phyloP scores from a whole-genome alignment of 2,888 invertebrate genomes.

The Diaperis boleti region DNA sequence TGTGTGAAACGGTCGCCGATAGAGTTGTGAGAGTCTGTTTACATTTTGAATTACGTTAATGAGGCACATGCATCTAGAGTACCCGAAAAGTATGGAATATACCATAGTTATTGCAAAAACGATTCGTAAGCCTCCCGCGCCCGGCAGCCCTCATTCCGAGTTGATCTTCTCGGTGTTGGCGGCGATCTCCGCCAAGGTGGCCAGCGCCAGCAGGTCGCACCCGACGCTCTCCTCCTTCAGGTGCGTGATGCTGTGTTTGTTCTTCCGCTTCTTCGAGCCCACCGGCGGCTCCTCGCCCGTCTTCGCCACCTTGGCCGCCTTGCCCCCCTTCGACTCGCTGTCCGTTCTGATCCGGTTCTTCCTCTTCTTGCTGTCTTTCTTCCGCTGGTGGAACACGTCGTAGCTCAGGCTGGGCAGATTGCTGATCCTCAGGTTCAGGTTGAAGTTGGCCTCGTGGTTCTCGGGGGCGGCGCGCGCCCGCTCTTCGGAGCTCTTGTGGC shows the following conservation, averaged over 20 bases:
- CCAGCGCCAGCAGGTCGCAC: constrained; percentile 69
- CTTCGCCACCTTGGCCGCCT: constrained; percentile 49
- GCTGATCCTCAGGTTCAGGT: constrained; percentile 88
- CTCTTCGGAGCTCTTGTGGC: constrained; percentile 27
- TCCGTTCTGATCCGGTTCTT: constrained; percentile 69
- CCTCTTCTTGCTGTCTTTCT: constrained; percentile 84
- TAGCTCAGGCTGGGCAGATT: constrained; percentile 86
- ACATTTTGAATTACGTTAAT: constrained; percentile 37
- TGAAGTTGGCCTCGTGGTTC: constrained; percentile 72
- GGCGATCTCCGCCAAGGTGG: constrained; percentile 77
- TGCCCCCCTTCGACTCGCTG: constrained; percentile 50
- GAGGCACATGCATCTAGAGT: constrained; percentile 41
- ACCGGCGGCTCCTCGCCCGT: constrained; percentile 53
- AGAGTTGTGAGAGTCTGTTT: constrained; percentile 29
- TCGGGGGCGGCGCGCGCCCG: constrained; percentile 46
- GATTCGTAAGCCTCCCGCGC: constrained; percentile 20
- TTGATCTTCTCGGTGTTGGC: constrained; percentile 67
- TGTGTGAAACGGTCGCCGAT: constrained; percentile 20
- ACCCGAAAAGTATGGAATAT: constrained; percentile 30
- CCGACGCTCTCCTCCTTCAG: constrained; percentile 61
- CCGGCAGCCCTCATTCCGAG: constrained; percentile 35
- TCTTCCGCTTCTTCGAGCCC: constrained; percentile 90
- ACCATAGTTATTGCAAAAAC: constrained; percentile 35
- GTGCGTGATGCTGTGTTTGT: constrained; percentile 87
- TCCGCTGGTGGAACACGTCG: constrained; percentile 83